These are phyloP conservation scores for Ptilodon capucinus DNA, from an alignment of 2,888 invertebrate genomes.

Conservation along the genomic window DNA sequence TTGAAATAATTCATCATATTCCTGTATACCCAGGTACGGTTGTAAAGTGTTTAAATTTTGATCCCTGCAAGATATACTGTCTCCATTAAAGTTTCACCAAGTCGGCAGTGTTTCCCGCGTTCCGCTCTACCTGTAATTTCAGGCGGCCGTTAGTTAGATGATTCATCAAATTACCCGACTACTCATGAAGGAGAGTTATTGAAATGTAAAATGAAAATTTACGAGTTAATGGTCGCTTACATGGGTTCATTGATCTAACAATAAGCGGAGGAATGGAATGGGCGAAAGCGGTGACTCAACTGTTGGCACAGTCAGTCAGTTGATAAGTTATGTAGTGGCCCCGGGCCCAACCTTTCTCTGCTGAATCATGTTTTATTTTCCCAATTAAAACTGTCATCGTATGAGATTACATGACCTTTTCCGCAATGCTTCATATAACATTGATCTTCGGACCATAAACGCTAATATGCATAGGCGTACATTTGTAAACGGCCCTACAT, in stretches of 20 bases:
- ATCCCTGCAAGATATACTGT: conserved; percentile 43
- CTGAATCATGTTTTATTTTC: conserved; percentile 34
- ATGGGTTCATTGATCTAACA: conserved; percentile 6
- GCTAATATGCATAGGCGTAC: too few species aligned
- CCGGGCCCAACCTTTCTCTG: conserved; percentile 39
- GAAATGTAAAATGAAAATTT: not conserved
- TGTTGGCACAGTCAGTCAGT: conserved; percentile 29
- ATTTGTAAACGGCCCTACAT: too few species aligned
- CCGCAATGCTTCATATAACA: too few species aligned
- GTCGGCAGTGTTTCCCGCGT: conserved; percentile 16
- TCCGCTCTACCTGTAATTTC: conserved; percentile 23
- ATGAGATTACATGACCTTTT: too few species aligned
- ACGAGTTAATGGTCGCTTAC: not conserved
- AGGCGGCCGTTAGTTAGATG: not conserved
- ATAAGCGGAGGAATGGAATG: conserved; percentile 30
- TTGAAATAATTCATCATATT: conserved; percentile 25
- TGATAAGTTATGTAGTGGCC: conserved; percentile 40
- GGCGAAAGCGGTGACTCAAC: conserved; percentile 47
- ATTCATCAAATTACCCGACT: too few species aligned
- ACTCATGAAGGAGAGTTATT: too few species aligned
- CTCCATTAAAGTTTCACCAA: conserved; percentile 63
- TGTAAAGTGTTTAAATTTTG: conserved; percentile 46
- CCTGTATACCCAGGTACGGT: conserved; percentile 28
- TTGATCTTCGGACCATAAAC: too few species aligned
- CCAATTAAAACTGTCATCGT: too few species aligned